These are phyloP conservation scores for Oreotrochilus melanogaster DNA, from an alignment of 2,113 vertebrate genomes.

Conservation along the genomic window DNA sequence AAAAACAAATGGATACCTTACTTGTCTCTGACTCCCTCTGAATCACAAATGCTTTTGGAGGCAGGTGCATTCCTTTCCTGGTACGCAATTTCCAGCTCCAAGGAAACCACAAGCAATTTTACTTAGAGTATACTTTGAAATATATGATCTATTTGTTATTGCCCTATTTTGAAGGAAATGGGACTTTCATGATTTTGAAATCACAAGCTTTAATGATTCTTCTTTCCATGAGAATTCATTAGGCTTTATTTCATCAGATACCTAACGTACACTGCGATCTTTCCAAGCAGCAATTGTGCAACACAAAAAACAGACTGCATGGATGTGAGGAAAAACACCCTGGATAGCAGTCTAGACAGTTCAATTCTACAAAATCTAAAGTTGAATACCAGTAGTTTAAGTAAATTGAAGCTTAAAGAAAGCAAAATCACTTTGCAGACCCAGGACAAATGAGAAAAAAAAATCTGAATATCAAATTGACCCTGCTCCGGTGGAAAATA, in stretches of 20 bases:
- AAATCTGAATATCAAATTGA: conserved; percentile 57
- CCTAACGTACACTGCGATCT: not conserved
- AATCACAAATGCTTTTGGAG: not conserved
- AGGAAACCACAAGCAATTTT: not conserved
- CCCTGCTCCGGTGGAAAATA: conserved; percentile 34
- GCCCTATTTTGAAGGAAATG: conserved; percentile 1
- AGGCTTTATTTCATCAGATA: conserved; percentile 47
- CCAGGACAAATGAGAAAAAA: conserved; percentile 54
- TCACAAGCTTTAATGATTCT: conserved; percentile 52
- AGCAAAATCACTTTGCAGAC: conserved; percentile 31
- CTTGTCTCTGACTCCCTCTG: not conserved
- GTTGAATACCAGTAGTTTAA: not conserved
- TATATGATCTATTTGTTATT: not conserved
- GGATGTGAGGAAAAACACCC: not conserved
- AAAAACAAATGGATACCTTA: not conserved
- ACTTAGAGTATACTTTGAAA: not conserved
- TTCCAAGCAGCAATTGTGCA: conserved; percentile 10
- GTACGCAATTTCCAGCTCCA: not conserved
- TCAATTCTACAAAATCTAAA: conserved; percentile 52
- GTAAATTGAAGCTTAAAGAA: conserved; percentile 61
- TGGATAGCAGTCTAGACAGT: conserved; percentile 12
- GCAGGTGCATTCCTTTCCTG: not conserved
- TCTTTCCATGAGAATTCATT: conserved; percentile 31
- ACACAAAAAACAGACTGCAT: not conserved
- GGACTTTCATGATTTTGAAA: conserved; percentile 31